Evolutionary conservation across 1,140 invertebrate genomes (phyloP), one percentile per base, ranked within the genome.

Genomic region (Campodea augens): DNA sequence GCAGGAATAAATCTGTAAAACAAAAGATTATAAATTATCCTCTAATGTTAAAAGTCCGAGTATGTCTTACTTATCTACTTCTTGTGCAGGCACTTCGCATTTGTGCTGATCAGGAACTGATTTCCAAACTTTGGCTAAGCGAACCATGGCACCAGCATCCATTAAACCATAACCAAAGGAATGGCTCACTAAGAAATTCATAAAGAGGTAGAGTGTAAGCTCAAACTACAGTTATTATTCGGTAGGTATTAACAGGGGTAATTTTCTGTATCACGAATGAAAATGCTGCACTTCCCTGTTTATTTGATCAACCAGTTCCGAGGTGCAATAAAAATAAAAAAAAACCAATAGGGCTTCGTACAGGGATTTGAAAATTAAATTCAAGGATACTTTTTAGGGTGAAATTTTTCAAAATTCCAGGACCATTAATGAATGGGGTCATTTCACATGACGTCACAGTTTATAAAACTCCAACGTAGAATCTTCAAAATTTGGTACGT

Each of bases 101-200:
- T 76, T 75, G 44, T 78, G 73, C 55, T 90, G 88, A 41, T 78
- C 74, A 1, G 89, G 87, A 23, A 93, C 87, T 0, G 77, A 80
- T 50, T 72, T 71, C 91, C 91, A 96, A 40, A 66, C 70, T 50
- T 73, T 72, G 0, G 91, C 86, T 38, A 92, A 61, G 15, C 74
- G 69, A 4, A 96, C 90, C 90, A 97, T 96, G 2, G 81, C 82
- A 38, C 78, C 75, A 1, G 90, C 91, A 66, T 97, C 89, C 77
- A 97, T 86, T 38, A 97, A 62, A 5, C 92, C 92, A 63, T 95
- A 97, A 15, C 92, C 92, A 58, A 93, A 95, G 39, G 85, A 89
- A 59, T 92, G 87, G 44, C 82, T 88, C 45, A 78, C 77, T 77
- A 53, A 22, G 49, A 51, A 43, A 43, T 40, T 41, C 10, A 49